These are phyloP conservation scores for Scaptomyza reducta DNA, from an alignment of 2,888 invertebrate genomes.

Conservation along the genomic window DNA sequence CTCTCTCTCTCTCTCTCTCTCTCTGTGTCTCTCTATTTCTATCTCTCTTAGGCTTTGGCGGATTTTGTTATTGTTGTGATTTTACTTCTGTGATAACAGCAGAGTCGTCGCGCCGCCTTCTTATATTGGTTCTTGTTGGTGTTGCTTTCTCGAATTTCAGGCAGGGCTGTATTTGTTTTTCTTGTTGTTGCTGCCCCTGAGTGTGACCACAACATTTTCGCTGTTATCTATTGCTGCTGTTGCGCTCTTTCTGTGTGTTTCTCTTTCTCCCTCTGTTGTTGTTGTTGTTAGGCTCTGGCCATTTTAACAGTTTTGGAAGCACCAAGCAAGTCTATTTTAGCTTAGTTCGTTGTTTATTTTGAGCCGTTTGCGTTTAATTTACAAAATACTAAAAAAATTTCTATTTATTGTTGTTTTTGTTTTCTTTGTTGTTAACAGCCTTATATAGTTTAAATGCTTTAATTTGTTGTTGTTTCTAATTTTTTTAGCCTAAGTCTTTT, in stretches of 20 bases:
- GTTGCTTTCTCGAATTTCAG: constrained; percentile 22
- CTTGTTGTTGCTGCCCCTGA: constrained; percentile 22
- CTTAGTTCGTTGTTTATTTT: constrained; percentile 35
- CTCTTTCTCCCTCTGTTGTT: neutral
- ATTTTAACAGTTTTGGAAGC: constrained; percentile 37
- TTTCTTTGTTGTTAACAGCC: constrained; percentile 36
- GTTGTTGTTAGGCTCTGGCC: constrained; percentile 5
- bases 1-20: constrained; percentile 7
- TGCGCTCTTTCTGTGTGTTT: constrained; percentile 8
- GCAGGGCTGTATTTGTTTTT: constrained; percentile 26
- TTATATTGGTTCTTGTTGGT: constrained; percentile 47
- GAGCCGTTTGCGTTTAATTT: constrained; percentile 1
- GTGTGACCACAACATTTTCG: constrained; percentile 61
- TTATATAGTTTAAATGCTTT: constrained; percentile 59
- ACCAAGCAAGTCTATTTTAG: constrained; percentile 22
- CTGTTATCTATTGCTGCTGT: constrained; percentile 28
- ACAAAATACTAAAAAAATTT: constrained; percentile 11
- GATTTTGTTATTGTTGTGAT: constrained; percentile 53
- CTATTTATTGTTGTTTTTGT: constrained; percentile 6
- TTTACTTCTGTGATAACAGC: constrained; percentile 44
- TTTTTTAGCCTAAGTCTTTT: constrained; percentile 61
- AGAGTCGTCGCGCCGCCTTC: constrained; percentile 42
- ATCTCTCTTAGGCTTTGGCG: constrained; percentile 4
- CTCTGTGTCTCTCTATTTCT: constrained; percentile 17
- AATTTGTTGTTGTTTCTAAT: constrained; percentile 28